Evolutionary conservation across 2,113 vertebrate genomes (phyloP).

Genomic region (Passer montanus): DNA sequence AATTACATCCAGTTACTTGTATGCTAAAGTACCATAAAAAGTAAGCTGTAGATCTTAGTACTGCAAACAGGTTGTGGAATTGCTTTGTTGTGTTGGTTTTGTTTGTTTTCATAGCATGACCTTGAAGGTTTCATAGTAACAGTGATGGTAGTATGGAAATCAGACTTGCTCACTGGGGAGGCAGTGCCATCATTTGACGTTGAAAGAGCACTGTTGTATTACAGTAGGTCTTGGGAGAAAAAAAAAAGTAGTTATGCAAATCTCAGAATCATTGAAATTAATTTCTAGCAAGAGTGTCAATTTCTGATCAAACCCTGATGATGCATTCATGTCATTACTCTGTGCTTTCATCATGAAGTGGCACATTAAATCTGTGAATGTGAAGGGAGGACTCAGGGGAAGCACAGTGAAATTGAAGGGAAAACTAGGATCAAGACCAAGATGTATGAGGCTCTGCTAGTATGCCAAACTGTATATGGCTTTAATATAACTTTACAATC

Average conservation of each 20-base stretch:
- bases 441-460: neutral
- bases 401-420: neutral
- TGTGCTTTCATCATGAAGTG: neutral
- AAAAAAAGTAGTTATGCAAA: neutral
- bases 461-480: neutral
- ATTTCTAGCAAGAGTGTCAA: neutral
- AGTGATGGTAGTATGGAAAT: neutral
- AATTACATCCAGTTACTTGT: neutral
- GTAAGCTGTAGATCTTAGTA: neutral
- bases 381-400: neutral
- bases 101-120: neutral
- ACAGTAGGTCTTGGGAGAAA: neutral
- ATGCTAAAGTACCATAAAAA: neutral
- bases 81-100: neutral
- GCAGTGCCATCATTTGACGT: neutral
- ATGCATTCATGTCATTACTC: neutral
- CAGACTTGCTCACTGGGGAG: neutral
- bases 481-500: neutral
- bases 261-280: neutral
- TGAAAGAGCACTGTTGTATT: neutral
- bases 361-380: neutral
- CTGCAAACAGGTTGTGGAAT: neutral
- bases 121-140: neutral
- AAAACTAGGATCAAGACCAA: neutral
- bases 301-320: neutral